Evolutionary conservation across 2,888 invertebrate genomes (phyloP), one percentile per base, ranked within the genome.

Genomic region (Mythimna ferrago): DNA sequence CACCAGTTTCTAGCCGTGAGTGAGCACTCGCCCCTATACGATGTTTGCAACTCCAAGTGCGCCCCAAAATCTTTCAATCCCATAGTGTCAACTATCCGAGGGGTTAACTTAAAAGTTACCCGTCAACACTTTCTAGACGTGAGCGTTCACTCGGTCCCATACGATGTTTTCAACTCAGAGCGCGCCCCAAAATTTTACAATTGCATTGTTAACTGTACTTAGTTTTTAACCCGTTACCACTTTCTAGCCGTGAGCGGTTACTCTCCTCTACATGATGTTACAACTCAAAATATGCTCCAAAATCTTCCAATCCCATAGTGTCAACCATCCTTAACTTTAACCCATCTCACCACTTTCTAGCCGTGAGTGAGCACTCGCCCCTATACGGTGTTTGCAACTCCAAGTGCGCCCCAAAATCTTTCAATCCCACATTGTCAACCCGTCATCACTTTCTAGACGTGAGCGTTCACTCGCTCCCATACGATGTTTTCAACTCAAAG

Each of bases 11-110:
- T 75, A 73, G 76, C 84, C 82, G 78, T 77, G 76, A 83, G 78
- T 83, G 82, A 80, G 81, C 77, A 78, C 63, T 73, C n/a, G 19
- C 26, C 61, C 44, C 66, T 58, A 60, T 48, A 73, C 54, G 71
- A 80, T 88, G 88, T 89, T 89, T 90, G 88, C 83, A 85, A 84
- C 87, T 87, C 88, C 90, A 89, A 91, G 89, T 89, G 89, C 78
- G 51, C 80, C 80, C 82, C 84, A 85, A 87, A 88, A 35, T 2
- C 16, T 2, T 0, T 0, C n/a, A 16, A 6, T n/a, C n/a, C 58
- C 19, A 14, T 56, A 61, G 81, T 67, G 64, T 16, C 26, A 41
- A 41, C 19, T 21, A 35, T 64, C 71, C 71, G 26, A 26, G 1
- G 26, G 26, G 26, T 71, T 71, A 73, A 57, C 58, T 74, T 73